Conservation (phyloP, 1,140 invertebrate species). For the Mercenaria mercenaria region DNA sequence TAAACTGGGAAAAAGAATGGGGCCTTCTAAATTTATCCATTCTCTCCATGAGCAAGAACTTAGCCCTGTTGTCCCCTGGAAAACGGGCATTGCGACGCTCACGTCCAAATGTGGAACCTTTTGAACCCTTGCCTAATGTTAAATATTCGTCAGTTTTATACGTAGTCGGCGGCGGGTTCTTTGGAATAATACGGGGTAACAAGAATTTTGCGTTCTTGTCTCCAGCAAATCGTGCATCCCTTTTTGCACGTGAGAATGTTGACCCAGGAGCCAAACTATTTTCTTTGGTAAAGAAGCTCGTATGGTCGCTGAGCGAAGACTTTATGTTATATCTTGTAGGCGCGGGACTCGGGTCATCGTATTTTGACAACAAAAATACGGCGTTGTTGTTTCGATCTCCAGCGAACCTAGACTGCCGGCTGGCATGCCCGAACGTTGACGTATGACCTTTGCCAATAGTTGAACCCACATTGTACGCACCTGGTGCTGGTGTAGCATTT, state of each 20-base stretch:
- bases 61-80: constrained; percentile 47
- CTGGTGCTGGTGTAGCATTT: constrained; percentile 69
- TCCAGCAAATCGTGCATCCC: constrained; percentile 57
- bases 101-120: constrained; percentile 39
- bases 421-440: constrained; percentile 48
- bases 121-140: not conserved
- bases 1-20: constrained; percentile 51
- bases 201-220: constrained; percentile 55
- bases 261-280: constrained; percentile 48
- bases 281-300: constrained; percentile 14
- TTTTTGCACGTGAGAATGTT: constrained; percentile 46
- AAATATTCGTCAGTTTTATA: constrained; percentile 54
- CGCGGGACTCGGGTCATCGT: constrained; percentile 52
- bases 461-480: constrained; percentile 63
- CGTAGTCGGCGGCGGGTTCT: constrained; percentile 45
- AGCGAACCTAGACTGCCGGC: constrained; percentile 44
- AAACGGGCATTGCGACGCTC: constrained; percentile 55
- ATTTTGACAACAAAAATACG: constrained; percentile 47
- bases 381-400: constrained; percentile 64
- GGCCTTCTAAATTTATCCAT: constrained; percentile 56
- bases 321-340: constrained; percentile 60
- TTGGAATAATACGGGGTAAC: constrained; percentile 48
- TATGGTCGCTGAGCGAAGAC: constrained; percentile 41
- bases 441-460: constrained; percentile 53
- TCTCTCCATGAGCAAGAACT: constrained; percentile 62